Percentiles rank a stretch among this genome's conserved stretches.
Conservation (phyloP, 1,140 invertebrate species). For the Daktulosphaira vitifoliae region DNA sequence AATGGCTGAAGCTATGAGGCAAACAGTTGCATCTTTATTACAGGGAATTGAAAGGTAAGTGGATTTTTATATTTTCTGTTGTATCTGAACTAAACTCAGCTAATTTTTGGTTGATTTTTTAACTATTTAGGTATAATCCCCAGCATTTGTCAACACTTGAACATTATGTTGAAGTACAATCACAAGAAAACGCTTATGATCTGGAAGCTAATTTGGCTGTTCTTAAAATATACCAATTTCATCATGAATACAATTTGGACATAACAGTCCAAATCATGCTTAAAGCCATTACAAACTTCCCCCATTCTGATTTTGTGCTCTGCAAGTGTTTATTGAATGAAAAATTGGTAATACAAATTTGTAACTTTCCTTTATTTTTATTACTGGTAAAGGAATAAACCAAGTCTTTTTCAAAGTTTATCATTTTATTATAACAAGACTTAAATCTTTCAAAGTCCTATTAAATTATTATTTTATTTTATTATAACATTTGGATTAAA, state of each 20-base stretch:
- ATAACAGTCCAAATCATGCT: slow-evolving; percentile 79
- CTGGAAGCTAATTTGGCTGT: slow-evolving; percentile 93
- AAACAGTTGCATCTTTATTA: slow-evolving; percentile 60
- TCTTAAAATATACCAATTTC: slow-evolving; percentile 84
- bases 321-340: slow-evolving; percentile 90
- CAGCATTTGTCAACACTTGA: slow-evolving; percentile 83
- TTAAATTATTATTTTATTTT: too few species aligned
- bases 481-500: too few species aligned
- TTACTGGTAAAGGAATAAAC: not conserved
- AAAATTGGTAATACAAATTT: slow-evolving; percentile 56
- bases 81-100: slow-evolving; percentile 39
- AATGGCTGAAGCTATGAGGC: slow-evolving; percentile 67
- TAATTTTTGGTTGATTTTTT: not conserved
- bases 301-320: slow-evolving; percentile 91
- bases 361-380: too few species aligned
- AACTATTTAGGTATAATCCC: slow-evolving; percentile 74
- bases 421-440: too few species aligned
- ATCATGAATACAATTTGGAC: slow-evolving; percentile 71
- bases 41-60: slow-evolving; percentile 70
- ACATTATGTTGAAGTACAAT: slow-evolving; percentile 86
- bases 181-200: slow-evolving; percentile 87
- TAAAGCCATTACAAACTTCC: slow-evolving; percentile 91
- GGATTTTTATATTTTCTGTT: slow-evolving; percentile 4
- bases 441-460: too few species aligned
- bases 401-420: not conserved